A percentile compares a stretch with the other conserved stretches of the same genome.
These are phyloP conservation scores for Microplitis deprimator DNA, from an alignment of 2,888 invertebrate species.

Conservation along the genomic window DNA sequence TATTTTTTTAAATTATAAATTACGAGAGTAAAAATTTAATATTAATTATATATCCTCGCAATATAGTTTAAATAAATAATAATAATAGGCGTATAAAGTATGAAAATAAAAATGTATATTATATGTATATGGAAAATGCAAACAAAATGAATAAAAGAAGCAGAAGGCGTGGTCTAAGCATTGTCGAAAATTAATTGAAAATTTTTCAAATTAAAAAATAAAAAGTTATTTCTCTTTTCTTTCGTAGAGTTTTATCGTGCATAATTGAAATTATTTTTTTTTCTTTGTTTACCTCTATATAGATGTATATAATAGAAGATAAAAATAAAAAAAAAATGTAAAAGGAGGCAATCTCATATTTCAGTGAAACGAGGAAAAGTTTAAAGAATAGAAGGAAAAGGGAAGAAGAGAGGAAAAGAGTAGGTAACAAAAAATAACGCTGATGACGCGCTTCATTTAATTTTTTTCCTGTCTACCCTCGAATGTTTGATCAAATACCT, in stretches of 20 bases:
- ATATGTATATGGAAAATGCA: background rate
- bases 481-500: conserved; percentile 37
- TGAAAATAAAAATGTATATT: conserved; percentile 2
- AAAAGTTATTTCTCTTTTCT: conserved; percentile 20
- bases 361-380: conserved; percentile 34
- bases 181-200: conserved; percentile 33
- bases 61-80: no score
- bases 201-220: conserved; percentile 22
- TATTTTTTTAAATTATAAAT: no score
- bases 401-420: conserved; percentile 18
- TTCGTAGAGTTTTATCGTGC: conserved; percentile 26
- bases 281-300: conserved; percentile 24
- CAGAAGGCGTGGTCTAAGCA: conserved; percentile 1
- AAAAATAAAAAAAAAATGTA: conserved; percentile 11
- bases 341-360: conserved; percentile 41
- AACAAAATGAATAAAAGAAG: background rate
- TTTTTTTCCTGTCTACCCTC: conserved; percentile 29
- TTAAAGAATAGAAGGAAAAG: conserved; percentile 35
- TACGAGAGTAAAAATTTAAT: no score
- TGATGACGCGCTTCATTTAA: conserved; percentile 41
- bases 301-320: conserved; percentile 22
- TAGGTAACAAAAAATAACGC: conserved; percentile 36
- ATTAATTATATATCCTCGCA: no score
- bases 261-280: conserved; percentile 39
- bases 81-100: no score